Percentiles rank a stretch among this genome's conserved stretches.
phyloP scores from a whole-genome alignment of 2,888 invertebrate species.

The Molanna angustata region DNA sequence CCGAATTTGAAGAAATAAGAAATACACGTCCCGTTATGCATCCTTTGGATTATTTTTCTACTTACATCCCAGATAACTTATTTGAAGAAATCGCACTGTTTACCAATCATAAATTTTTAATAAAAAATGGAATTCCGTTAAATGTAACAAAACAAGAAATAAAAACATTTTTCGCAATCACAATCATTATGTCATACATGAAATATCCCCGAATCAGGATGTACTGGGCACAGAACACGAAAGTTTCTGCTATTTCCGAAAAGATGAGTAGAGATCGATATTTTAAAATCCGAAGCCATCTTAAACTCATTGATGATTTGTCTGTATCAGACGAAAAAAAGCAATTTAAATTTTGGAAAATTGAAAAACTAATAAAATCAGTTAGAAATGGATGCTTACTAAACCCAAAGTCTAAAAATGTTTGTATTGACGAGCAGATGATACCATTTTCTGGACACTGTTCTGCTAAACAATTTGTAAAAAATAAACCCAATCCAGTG shows the following conservation, averaged over 20 bases:
- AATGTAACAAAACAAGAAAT: not conserved
- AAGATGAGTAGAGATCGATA: not conserved
- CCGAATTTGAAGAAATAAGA: no score
- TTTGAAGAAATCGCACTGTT: no score
- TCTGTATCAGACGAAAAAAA: not conserved
- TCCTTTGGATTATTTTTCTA: no score
- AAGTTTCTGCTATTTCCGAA: not conserved
- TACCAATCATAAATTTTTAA: not conserved
- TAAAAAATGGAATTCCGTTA: not conserved
- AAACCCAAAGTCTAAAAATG: not conserved
- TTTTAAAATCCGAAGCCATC: constrained; percentile 1
- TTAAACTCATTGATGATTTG: not conserved
- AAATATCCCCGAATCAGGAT: not conserved
- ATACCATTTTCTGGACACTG: not conserved
- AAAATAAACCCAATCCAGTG: not conserved
- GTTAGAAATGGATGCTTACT: constrained; percentile 2
- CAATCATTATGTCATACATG: not conserved
- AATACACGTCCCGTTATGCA: no score
- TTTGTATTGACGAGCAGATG: constrained; percentile 3
- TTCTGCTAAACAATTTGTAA: not conserved
- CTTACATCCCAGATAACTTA: no score
- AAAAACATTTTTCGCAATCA: not conserved
- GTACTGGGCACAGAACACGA: not conserved
- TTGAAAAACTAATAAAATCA: not conserved
- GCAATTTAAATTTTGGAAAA: not conserved